A percentile compares a stretch with the other conserved stretches of the same genome.
Evolutionary conservation across 2,797 vertebrate genomes (phyloP).

Genomic region (Sebastiscus tertius): DNA sequence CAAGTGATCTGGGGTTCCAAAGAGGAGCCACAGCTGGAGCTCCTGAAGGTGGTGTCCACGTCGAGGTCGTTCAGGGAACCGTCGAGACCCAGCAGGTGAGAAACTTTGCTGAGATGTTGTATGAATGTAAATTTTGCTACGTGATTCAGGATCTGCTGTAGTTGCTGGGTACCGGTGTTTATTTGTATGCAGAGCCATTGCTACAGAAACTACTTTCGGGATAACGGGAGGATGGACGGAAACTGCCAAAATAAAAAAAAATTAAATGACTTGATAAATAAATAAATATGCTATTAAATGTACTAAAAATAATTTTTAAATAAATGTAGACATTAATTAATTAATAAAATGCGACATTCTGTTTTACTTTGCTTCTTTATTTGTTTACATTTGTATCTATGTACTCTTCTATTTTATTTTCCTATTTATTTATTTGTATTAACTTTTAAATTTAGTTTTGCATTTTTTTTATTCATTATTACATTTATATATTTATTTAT

Average conservation of each 20-base stretch:
- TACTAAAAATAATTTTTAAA: too few relatives aligned
- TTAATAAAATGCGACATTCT: too few relatives aligned
- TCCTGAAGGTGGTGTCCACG: constrained; percentile 22
- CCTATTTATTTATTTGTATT: not conserved
- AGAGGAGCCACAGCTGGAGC: constrained; percentile 11
- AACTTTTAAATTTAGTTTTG: not conserved
- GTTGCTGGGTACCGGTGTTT: not conserved
- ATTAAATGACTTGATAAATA: not conserved
- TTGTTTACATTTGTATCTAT: not conserved
- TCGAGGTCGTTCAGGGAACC: constrained; percentile 61
- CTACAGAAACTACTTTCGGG: not conserved
- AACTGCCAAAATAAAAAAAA: not conserved
- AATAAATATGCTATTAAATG: not conserved
- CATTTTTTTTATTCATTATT: not conserved
- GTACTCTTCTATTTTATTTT: not conserved
- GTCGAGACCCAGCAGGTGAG: constrained; percentile 72
- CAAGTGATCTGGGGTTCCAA: not conserved
- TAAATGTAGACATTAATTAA: too few relatives aligned
- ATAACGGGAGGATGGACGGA: not conserved
- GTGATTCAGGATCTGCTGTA: not conserved
- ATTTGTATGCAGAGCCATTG: not conserved
- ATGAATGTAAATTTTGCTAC: not conserved
- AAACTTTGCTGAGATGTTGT: not conserved
- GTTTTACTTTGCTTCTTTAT: not conserved
- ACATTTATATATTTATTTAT: not conserved